Evolutionary conservation across 2,113 vertebrate species (phyloP).

Genomic region (Hemiprocne comata): DNA sequence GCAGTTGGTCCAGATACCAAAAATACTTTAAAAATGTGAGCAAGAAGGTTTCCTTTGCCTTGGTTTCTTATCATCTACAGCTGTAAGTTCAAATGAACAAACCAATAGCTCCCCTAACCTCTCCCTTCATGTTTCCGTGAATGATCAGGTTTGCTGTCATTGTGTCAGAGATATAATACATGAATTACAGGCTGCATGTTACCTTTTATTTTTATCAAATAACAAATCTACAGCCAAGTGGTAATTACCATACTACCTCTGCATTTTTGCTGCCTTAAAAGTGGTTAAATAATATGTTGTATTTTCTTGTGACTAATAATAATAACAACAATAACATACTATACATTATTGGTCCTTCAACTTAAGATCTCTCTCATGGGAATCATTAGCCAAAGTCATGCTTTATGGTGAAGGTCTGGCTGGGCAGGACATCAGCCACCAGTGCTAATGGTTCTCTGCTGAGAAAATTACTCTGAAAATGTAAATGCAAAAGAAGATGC

Average conservation of each 20-base stretch:
- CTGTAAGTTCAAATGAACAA: background rate
- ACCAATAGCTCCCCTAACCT: background rate
- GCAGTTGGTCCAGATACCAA: background rate
- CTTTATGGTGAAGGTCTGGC: background rate
- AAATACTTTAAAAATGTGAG: background rate
- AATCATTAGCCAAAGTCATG: background rate
- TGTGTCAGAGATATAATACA: background rate
- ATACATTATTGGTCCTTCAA: background rate
- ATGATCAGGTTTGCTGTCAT: background rate
- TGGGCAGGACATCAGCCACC: background rate
- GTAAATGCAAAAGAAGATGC: background rate
- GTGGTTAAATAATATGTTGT: background rate
- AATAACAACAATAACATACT: background rate
- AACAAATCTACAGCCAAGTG: background rate
- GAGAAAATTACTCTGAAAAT: background rate
- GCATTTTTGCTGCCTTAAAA: background rate
- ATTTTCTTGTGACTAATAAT: background rate
- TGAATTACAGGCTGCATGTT: constrained; percentile 2
- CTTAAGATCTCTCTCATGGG: background rate
- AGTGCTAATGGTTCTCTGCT: background rate
- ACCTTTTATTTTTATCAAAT: background rate
- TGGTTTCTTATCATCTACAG: background rate
- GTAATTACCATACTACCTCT: background rate
- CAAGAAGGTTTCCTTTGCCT: background rate
- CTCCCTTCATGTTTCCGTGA: background rate